Evolutionary conservation across 2,113 vertebrate genomes (phyloP), one percentile per base, ranked within the genome.

Genomic region (Solea senegalensis): DNA sequence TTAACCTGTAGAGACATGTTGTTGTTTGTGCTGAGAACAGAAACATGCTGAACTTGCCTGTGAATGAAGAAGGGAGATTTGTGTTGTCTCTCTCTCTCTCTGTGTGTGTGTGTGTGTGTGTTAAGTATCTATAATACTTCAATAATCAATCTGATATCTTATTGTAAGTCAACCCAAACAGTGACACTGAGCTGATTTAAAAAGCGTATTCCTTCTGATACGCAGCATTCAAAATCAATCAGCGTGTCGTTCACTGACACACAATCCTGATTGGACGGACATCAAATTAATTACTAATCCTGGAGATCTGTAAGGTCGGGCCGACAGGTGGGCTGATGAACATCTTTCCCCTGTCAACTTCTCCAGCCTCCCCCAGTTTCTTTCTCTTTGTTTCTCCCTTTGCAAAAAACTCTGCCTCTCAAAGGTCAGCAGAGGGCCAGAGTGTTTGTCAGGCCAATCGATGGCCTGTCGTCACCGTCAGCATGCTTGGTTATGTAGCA

Each of bases 401-500:
- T 77, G 73, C 56, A 81, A 69, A 40, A 86, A 93, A 85, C 83
- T 83, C 81, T 87, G 80, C 88, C 76, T 86, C 83, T 89, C 80
- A 93, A 94, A 95, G 94, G 94, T 95, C 94, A 94, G 14, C 5
- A 41, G 75, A 91, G 76, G 90, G 82, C 72, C 74, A 72, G 79
- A 69, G 85, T 91, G 80, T 92, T 90, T 87, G 81, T 93, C 84
- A 91, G 91, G 79, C 89, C 92, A 94, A 96, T 95, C 95, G 91
- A 94, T 94, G 82, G 57, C 56, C 66, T 77, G 87, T 84, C 53
- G 86, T 80, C 82, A 82, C 90, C 89, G 91, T 92, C 92, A 95
- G 94, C 91, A 91, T 73, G 75, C 65, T 95, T 94, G 91, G 89
- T 95, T 94, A 94, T 92, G 93, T 90, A 91, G 81, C 88, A 69